Evolutionary conservation across 2,113 vertebrate genomes (phyloP), one percentile per base, ranked within the genome.

Genomic region (Cynoglossus semilaevis): DNA sequence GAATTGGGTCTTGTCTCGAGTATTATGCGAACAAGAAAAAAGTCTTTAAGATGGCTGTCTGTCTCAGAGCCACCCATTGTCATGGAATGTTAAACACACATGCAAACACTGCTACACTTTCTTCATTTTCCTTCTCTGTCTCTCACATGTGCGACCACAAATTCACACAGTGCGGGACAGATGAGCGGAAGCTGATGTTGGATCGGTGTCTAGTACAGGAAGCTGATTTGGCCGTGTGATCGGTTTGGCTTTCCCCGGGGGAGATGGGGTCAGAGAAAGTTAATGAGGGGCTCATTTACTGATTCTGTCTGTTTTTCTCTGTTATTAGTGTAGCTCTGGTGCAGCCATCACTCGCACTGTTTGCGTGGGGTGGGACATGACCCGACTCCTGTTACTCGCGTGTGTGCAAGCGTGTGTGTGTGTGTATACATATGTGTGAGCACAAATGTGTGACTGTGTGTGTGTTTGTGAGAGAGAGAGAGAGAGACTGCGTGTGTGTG

Each of bases 261-360:
- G 76, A 80, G 67, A 72, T 29, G 29, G 75, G 82, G 88, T 88
- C 87, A 86, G 75, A 74, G 69, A 74, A 74, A 82, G 84, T 86
- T 89, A 89, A 90, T 89, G 86, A 89, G 88, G 78, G 80, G 81
- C 87, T 88, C 84, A 85, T 89, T 90, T 87, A 83, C 81, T 73
- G 86, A 85, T 87, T 86, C 81, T 84, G 84, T 85, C 78, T 80
- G 78, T 86, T 84, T 85, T 84, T 75, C 82, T 74, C 64, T 45
- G 81, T 79, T 77, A 84, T 85, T 84, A 86, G 79, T 37, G 67
- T 54, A 47, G 73, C 81, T 88, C 77, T 69, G 73, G 55, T 74
- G 70, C 63, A 71, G 75, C 67, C 67, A 19, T 77, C 81, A 75
- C 74, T 76, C 64, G 72, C 44, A 17, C 67, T 76, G 48, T 77